A percentile compares a stretch with the other conserved stretches of the same genome.
These are phyloP conservation scores for Prunella himalayana DNA, from an alignment of 2,113 vertebrate genomes.

Conservation along the genomic window DNA sequence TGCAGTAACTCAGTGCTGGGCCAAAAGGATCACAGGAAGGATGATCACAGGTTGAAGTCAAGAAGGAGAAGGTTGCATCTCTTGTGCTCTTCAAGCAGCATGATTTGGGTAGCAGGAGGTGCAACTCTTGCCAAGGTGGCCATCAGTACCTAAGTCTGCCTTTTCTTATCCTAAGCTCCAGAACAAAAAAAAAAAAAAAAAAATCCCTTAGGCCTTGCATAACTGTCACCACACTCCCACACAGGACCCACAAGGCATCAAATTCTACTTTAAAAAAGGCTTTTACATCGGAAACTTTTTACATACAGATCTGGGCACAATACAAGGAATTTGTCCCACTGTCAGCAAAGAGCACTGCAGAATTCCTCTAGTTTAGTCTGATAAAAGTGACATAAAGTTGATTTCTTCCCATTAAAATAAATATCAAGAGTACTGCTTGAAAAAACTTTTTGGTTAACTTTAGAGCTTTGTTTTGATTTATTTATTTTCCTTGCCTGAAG, in stretches of 20 bases:
- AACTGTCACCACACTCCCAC: neutral
- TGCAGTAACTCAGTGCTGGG: rapidly evolving
- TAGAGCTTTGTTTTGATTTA: constrained; percentile 20
- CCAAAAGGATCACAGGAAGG: neutral
- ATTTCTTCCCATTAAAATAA: neutral
- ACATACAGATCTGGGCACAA: neutral
- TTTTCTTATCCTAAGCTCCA: neutral
- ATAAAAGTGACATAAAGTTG: neutral
- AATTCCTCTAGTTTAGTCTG: neutral
- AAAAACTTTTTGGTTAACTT: neutral
- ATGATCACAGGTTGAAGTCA: neutral
- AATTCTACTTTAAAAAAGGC: neutral
- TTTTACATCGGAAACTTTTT: neutral
- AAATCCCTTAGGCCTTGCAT: neutral
- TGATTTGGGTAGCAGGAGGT: neutral
- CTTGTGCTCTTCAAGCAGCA: neutral
- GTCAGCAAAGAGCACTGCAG: neutral
- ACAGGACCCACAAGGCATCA: rapidly evolving
- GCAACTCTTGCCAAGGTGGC: neutral
- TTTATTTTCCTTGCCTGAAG: constrained; percentile 40
- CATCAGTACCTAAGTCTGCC: neutral
- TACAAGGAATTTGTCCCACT: neutral
- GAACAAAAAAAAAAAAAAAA: neutral
- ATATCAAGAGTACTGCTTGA: neutral
- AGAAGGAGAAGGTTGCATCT: neutral